These are phyloP conservation scores for Melanogrammus aeglefinus DNA, from an alignment of 2,797 vertebrate genomes.

Conservation along the genomic window DNA sequence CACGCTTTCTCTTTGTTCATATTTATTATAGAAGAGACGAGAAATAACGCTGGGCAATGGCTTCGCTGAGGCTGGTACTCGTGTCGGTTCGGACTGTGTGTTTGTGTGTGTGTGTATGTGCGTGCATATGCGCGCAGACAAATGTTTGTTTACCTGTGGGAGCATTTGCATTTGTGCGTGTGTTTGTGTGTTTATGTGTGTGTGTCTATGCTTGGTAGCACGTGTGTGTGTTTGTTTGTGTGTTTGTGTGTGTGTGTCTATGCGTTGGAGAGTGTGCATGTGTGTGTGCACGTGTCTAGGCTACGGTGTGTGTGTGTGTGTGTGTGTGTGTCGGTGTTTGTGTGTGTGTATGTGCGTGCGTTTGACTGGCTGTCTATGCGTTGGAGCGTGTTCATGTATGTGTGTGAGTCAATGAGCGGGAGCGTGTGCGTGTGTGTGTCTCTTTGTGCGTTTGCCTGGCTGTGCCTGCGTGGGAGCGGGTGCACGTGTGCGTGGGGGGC, in stretches of 20 bases:
- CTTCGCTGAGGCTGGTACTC: not conserved
- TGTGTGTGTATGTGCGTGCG: not conserved
- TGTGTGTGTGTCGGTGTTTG: too few relatives aligned
- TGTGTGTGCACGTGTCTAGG: too few relatives aligned
- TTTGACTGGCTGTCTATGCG: not conserved
- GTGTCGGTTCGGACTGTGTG: not conserved
- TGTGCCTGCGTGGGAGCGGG: not conserved
- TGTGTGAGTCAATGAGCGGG: not conserved
- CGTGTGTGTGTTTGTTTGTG: too few relatives aligned
- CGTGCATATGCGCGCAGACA: not conserved
- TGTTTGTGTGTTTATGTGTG: too few relatives aligned
- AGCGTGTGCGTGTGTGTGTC: too few relatives aligned
- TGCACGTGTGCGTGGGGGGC: slow-evolving; percentile 17
- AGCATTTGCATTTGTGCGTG: not conserved
- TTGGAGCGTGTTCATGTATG: slow-evolving; percentile 16
- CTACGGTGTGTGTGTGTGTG: too few relatives aligned
- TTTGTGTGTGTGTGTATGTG: not conserved
- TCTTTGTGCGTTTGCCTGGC: too few relatives aligned
- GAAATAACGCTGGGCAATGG: not conserved
- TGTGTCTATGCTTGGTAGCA: too few relatives aligned
- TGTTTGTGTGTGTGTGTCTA: too few relatives aligned
- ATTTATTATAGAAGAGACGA: not conserved
- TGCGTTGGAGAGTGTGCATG: too few relatives aligned
- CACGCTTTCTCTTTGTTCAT: not conserved
- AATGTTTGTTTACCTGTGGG: not conserved